Evolutionary conservation across 2,113 vertebrate genomes (phyloP), one percentile per base, ranked within the genome.

Genomic region (Pontoporia blainvillei): DNA sequence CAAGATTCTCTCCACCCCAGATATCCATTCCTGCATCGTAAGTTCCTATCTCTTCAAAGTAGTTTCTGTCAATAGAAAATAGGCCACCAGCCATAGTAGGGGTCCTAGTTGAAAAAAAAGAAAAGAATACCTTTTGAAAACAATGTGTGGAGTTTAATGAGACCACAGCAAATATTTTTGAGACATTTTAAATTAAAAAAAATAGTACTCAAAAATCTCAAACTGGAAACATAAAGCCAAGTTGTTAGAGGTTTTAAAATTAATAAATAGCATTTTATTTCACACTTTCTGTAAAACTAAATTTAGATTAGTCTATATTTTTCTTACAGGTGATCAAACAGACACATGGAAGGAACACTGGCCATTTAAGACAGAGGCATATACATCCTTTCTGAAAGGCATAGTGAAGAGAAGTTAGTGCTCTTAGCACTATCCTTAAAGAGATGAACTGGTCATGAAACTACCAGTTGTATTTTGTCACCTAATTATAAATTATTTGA

Each of bases 11-110:
- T 97, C 99, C 99, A 94, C 99, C 99, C 99, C 99, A 99, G 98
- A 99, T 99, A 98, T 99, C 99, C 99, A 99, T 99, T 97, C 99
- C 99, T 92, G 99, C 99, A 99, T 99, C 99, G 94, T 99, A 99
- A 97, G 99, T 99, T 98, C 99, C 99, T 96, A 99, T 99, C 98
- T 99, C 99, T 99, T 99, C 99, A 99, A 99, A 99, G 99, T 99
- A 99, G 93, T 98, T 98, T 98, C 99, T 99, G 98, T 99, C 99
- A 98, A 99, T 99, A 92, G 99, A 99, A 99, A 99, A 99, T 96
- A 99, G 98, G 85, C 99, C 99, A 96, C 99, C 99, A 97, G 99
- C 99, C 99, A 99, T 99, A 92, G 99, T 99, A 96, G 99, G 99
- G 98, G 99, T 99, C 99, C 99, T 99, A 98, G 90, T 98, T 98